Evolutionary conservation across 2,797 vertebrate species (phyloP), one percentile per base, ranked within the genome.

Genomic region (Malacoraja senta): DNA sequence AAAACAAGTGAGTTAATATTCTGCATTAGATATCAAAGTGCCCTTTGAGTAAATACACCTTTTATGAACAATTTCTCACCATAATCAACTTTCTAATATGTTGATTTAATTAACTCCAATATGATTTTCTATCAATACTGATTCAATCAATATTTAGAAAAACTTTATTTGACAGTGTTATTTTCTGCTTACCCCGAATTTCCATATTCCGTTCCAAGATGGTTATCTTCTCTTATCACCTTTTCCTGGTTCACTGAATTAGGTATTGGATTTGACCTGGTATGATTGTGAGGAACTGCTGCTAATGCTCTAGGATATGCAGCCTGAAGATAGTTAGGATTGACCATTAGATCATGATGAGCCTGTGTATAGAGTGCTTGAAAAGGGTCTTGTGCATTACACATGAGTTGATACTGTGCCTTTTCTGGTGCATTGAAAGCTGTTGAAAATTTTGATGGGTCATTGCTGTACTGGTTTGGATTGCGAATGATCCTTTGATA

Each of bases 221-320:
- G 29, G 38, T 76, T 76, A 53, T 53, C 35, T 24, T 53, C 24
- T 74, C 1, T 44, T 10, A 19, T 26, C 35, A n/a, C 8, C 76
- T 74, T 92, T 44, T 76, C 38, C 44, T 92, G 90, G n/a, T 92
- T 92, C 21, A 92, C 10, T 12, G 90, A 76, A 35, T 58, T n/a
- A 10, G 29, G 38, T 17, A 17, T 71, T n/a, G 90, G 72, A 72
- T 53, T 53, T 92, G 26, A 24, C 26, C 8, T 26, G 13, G 71
- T 26, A 3, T 92, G 71, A 92, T 58, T 92, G 68, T 44, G 58
- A 72, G n/a, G 15, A 53, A 3, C 90, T 92, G 71, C 71, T 53
- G 35, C 90, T 58, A 92, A 53, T 92, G 90, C 24, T 71, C 21
- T 44, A 26, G 90, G 13, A 21, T 53, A 38, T 72, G 21, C 71